Percentiles rank a stretch among this genome's conserved stretches.
Conservation (phyloP, 2,888 invertebrate species). For the Ypsolopha scabrella region DNA sequence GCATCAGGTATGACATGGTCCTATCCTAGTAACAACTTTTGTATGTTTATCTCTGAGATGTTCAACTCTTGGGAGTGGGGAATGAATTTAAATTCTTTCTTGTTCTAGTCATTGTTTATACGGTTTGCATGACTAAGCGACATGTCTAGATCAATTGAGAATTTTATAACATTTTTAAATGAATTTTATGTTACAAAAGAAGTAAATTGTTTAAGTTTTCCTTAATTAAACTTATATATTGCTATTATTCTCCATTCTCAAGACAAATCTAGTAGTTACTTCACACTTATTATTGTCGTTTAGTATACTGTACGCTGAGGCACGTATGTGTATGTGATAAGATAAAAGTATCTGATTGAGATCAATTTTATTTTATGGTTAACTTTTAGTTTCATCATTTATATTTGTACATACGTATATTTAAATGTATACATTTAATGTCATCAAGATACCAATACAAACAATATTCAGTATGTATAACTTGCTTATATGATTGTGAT, state of each 20-base stretch:
- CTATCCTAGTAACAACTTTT: too few species aligned
- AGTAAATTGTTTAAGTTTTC: too few species aligned
- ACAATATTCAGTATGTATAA: background rate
- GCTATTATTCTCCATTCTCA: slow-evolving; percentile 2
- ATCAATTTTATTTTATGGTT: slow-evolving; percentile 51
- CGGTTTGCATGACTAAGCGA: too few species aligned
- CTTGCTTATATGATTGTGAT: too few species aligned
- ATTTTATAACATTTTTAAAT: too few species aligned
- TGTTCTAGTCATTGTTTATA: too few species aligned
- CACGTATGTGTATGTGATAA: slow-evolving; percentile 57
- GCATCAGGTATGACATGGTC: too few species aligned
- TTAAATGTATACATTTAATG: slow-evolving; percentile 1
- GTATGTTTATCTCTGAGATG: background rate
- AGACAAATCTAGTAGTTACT: slow-evolving; percentile 17
- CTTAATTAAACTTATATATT: background rate
- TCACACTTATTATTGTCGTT: slow-evolving; percentile 31
- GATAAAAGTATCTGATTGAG: slow-evolving; percentile 57
- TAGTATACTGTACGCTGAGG: slow-evolving; percentile 30
- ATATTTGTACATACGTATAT: slow-evolving; percentile 32
- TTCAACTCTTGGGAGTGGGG: slow-evolving; percentile 1
- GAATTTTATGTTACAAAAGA: too few species aligned
- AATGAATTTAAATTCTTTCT: background rate
- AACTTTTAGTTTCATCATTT: slow-evolving; percentile 44
- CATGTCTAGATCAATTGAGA: too few species aligned
- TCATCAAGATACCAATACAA: background rate